Conservation (phyloP, 2,888 invertebrate genomes). For the Glyphotaelius pellucidus region DNA sequence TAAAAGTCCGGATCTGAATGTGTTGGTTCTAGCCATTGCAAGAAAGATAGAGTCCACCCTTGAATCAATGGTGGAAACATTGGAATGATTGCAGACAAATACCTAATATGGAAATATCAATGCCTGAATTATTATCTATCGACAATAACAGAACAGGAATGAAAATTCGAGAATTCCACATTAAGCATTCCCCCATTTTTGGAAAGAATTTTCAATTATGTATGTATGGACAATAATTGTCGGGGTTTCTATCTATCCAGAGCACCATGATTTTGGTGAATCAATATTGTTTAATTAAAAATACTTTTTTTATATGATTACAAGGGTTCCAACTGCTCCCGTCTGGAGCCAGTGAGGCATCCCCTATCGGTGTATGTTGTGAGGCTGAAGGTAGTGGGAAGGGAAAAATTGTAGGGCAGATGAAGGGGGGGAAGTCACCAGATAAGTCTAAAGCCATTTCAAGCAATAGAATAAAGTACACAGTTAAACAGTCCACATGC, state of each 20-base stretch:
- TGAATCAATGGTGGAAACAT: neutral
- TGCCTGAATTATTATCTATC: neutral
- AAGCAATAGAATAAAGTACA: no score
- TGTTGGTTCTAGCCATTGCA: neutral
- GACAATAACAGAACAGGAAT: neutral
- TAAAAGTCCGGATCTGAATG: neutral
- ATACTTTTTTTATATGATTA: no score
- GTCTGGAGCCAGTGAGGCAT: no score
- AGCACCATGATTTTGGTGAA: neutral
- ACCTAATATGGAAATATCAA: slow-evolving; percentile 2
- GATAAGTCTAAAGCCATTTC: no score
- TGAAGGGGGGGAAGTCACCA: no score
- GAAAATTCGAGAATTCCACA: neutral
- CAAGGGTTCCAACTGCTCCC: no score
- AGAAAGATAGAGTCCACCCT: neutral
- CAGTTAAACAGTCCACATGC: no score
- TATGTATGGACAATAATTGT: neutral
- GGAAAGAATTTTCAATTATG: neutral
- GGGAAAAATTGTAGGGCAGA: no score
- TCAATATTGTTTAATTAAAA: neutral
- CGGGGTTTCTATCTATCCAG: neutral
- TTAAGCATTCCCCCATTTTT: neutral
- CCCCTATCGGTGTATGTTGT: no score
- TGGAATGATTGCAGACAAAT: neutral
- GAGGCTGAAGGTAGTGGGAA: no score